A percentile compares a stretch with the other conserved stretches of the same genome.
Evolutionary conservation across 2,797 vertebrate genomes (phyloP).

Genomic region (Sternarchorhynchus goeldii): DNA sequence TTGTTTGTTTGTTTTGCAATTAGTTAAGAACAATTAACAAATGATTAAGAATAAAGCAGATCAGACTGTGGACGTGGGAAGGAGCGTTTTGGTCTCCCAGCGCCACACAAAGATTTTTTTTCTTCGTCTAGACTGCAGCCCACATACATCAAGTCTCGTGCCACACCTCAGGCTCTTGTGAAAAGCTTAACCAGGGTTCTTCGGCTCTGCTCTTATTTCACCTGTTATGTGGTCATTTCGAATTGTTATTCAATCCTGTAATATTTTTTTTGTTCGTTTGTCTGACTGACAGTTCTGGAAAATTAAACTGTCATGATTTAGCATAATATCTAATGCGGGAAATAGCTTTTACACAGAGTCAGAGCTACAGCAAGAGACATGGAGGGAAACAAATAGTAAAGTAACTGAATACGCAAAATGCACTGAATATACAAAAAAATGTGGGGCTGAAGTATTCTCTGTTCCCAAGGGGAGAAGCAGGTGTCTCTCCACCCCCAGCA

Average conservation of each 20-base stretch:
- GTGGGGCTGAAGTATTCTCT: not conserved
- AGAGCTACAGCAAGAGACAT: not conserved
- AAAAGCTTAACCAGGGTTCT: slow-evolving; percentile 34
- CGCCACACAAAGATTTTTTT: slow-evolving; percentile 13
- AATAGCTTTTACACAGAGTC: slow-evolving; percentile 15
- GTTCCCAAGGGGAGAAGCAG: slow-evolving; percentile 24
- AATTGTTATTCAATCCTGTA: slow-evolving; percentile 17
- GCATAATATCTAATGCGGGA: slow-evolving; percentile 23
- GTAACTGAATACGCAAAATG: slow-evolving; percentile 27
- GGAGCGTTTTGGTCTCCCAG: slow-evolving; percentile 23
- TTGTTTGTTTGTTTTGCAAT: slow-evolving; percentile 17
- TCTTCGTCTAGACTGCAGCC: slow-evolving; percentile 36
- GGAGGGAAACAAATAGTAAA: slow-evolving; percentile 4
- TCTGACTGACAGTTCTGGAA: not conserved
- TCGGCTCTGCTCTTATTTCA: slow-evolving; percentile 1
- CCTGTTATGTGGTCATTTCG: slow-evolving; percentile 17
- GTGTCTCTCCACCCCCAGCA: slow-evolving; percentile 21
- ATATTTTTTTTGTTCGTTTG: slow-evolving; percentile 17
- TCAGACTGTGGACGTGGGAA: slow-evolving; percentile 25
- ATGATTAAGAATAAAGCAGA: slow-evolving; percentile 28
- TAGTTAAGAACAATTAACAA: not conserved
- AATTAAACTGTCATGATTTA: slow-evolving; percentile 21
- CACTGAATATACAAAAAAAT: not conserved
- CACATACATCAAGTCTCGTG: slow-evolving; percentile 8
- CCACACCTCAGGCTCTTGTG: slow-evolving; percentile 2